Base-by-base conservation (phyloP, 2,888 invertebrate genomes). In the Schizotus pectinicornis region DNA sequence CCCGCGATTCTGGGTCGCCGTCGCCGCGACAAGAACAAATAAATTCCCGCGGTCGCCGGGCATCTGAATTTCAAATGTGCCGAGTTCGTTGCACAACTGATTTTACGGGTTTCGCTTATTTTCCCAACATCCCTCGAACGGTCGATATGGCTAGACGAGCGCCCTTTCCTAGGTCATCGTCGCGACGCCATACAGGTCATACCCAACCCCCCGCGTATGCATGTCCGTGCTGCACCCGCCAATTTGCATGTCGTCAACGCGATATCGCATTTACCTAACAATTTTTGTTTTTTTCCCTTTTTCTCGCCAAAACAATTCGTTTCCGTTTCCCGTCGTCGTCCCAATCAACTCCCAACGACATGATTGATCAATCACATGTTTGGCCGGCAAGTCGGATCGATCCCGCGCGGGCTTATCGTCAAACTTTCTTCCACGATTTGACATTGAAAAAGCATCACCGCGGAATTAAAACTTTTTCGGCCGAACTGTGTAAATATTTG, bases 71-170 rank as follows among this genome's bases (percentile, higher is more conserved):
- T 42, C 49, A 49, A 56, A 43, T 35, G 43, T 41, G 32, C 41
- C 45, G 53, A 45, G 38, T 46, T 43, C 54, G 54, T 54, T 47
- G 39, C 47, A 31, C 46, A 22, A n/a, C 50, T 35, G 47, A 55
- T 59, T 55, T 59, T 48, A 51, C 48, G 57, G 67, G 62, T 63
- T 62, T 63, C 62, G 53, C 64, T 63, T 64, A 62, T 65, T 71
- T 67, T 65, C 59, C 59, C 62, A 54, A 58, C 62, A 66, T 60
- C 54, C 64, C n/a, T n/a, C n/a, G n/a, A 58, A 70, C 73, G 81
- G 78, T 82, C 82, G 81, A 82, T 82, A 79, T 74, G 81, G 79
- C 81, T 81, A 82, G 81, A 82, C 81, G 56, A 65, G 63, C 69
- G 71, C 74, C 70, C 71, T 72, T 69, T 71, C 73, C 67, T 68